Evolutionary conservation across 2,888 invertebrate genomes (phyloP), one percentile per base, ranked within the genome.

Genomic region (Ellobium chinense): DNA sequence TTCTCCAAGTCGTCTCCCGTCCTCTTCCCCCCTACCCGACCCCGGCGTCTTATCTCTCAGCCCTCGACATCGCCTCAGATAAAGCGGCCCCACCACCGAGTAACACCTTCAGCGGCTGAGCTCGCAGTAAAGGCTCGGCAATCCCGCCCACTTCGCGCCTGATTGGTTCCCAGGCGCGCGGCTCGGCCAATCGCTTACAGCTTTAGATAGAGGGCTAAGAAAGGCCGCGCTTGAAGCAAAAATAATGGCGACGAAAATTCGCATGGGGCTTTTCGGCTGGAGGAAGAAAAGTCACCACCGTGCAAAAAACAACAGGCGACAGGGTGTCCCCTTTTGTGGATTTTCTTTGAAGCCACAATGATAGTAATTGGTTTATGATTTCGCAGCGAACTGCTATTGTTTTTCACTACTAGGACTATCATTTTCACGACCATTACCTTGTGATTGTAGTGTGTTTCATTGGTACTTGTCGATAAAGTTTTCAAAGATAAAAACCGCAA

Each of bases 101-200:
- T 21, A 58, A 72, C n/a, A n/a, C 54, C 72, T 56, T 12, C 27
- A 56, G 54, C 72, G 72, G 31, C 56, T 29, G n/a, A 56, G 34
- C 34, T 46, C 31, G 76, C n/a, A 37, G 39, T 56, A n/a, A 66
- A 1, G 27, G 39, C 27, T 4, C 14, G 12, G 31, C 9, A 56
- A 56, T 36, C 66, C 76, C 76, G 66, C 76, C 76, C 56, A 76
- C 66, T 31, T 56, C 24, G n/a, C 76, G 29, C 29, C 56, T 37
- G 29, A 76, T 76, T 76, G 76, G 76, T 66, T 76, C 29, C 46
- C 27, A 4, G 76, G 24, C 66, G 3, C 34, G 27, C 24, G 2
- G 27, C 34, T 36, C 7, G 27, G 65, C 76, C 76, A 76, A 66
- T 76, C 76, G 36, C 66, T n/a, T 36, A 14, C 66, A 76, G 66